These are phyloP conservation scores for Xenentodon cancila DNA, from an alignment of 2,797 vertebrate species.

Conservation along the genomic window DNA sequence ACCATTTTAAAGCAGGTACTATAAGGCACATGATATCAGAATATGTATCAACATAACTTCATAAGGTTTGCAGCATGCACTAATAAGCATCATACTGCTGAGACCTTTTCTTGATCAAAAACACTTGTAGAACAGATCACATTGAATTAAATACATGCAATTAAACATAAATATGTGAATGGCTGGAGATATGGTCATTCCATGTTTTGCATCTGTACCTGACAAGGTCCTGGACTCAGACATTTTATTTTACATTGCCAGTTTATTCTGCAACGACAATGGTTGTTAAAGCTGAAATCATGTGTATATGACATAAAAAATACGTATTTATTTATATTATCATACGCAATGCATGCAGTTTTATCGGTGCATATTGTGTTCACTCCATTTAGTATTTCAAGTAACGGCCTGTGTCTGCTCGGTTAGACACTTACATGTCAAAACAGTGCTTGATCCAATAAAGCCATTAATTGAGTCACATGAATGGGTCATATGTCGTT, in stretches of 20 bases:
- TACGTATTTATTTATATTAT: conserved; percentile 29
- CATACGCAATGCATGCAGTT: conserved; percentile 44
- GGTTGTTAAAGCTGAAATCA: conserved; percentile 15
- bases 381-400: conserved; percentile 71
- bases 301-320: conserved; percentile 5
- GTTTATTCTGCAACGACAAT: conserved; percentile 25
- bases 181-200: conserved; percentile 13
- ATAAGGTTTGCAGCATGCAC: conserved; percentile 30
- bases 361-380: conserved; percentile 53
- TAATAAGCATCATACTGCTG: conserved; percentile 21
- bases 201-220: conserved; percentile 37
- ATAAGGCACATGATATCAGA: conserved; percentile 58
- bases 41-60: conserved; percentile 51
- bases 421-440: conserved; percentile 70
- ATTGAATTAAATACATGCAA: neutral
- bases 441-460: conserved; percentile 79
- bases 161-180: conserved; percentile 10
- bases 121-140: neutral
- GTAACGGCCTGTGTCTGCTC: conserved; percentile 64
- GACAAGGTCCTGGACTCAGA: conserved; percentile 23
- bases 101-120: neutral
- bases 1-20: conserved; percentile 72
- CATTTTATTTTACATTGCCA: conserved; percentile 10
- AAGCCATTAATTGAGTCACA: conserved; percentile 76
- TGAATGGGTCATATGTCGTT: conserved; percentile 80